phyloP scores from a whole-genome alignment of 2,888 invertebrate species.

The Rhaphigaster nebulosa region DNA sequence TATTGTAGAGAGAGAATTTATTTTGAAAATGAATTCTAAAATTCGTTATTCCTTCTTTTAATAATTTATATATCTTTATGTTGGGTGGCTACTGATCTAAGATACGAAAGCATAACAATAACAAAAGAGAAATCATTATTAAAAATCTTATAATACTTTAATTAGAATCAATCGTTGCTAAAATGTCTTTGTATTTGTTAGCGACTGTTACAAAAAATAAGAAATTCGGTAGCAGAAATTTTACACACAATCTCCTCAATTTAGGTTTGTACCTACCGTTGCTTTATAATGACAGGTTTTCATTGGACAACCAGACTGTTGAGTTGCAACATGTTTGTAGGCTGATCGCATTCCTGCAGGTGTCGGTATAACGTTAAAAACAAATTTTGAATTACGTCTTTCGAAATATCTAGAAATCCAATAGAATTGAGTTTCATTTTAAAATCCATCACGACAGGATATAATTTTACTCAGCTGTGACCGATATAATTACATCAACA shows the following conservation, averaged over 20 bases:
- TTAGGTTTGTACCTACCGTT: neutral
- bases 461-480: neutral
- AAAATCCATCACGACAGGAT: neutral
- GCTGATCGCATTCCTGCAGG: conserved; percentile 42
- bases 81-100: too few species aligned
- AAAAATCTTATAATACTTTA: too few species aligned
- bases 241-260: neutral
- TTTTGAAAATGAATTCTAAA: too few species aligned
- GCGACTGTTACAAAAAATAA: too few species aligned
- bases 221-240: neutral
- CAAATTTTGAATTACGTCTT: conserved; percentile 20
- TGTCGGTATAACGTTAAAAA: conserved; percentile 27
- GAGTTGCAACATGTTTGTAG: conserved; percentile 43
- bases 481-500: neutral
- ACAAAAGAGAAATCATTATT: too few species aligned
- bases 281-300: conserved; percentile 13
- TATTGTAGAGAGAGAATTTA: too few species aligned
- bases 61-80: too few species aligned
- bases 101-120: too few species aligned
- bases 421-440: neutral
- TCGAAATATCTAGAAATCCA: neutral
- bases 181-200: too few species aligned
- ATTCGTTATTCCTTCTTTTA: too few species aligned
- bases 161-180: too few species aligned
- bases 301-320: conserved; percentile 39